These are phyloP conservation scores for Hylaeus anthracinus DNA, from an alignment of 1,140 invertebrate genomes.

Conservation along the genomic window DNA sequence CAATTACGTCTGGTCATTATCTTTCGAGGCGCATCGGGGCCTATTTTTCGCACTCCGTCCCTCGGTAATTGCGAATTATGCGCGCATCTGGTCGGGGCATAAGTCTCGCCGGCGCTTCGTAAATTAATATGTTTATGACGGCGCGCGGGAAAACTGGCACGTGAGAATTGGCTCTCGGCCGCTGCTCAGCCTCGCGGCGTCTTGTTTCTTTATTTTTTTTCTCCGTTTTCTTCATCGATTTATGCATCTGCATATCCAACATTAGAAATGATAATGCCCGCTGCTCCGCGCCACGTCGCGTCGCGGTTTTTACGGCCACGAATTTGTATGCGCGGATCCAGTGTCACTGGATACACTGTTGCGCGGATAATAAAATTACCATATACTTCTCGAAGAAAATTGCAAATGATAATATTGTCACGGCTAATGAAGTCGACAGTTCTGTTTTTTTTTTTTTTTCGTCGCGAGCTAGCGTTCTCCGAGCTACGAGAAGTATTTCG, in stretches of 20 bases:
- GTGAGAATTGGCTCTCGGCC: slow-evolving; percentile 49
- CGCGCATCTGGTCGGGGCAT: background rate
- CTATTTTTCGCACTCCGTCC: background rate
- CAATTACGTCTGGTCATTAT: slow-evolving; percentile 12
- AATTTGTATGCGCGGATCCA: slow-evolving; percentile 25
- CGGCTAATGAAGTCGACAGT: background rate
- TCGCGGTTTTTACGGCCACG: slow-evolving; percentile 17
- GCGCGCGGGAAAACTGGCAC: slow-evolving; percentile 32
- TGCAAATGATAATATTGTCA: slow-evolving; percentile 24
- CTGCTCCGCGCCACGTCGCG: background rate
- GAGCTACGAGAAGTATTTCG: too few relatives aligned
- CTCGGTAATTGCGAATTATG: background rate
- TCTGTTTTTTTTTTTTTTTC: background rate
- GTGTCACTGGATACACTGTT: slow-evolving; percentile 44
- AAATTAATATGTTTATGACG: slow-evolving; percentile 53
- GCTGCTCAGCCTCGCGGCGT: background rate
- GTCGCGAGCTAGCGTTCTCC: too few relatives aligned
- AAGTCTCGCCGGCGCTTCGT: slow-evolving; percentile 11
- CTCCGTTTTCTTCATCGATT: slow-evolving; percentile 18
- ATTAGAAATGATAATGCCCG: slow-evolving; percentile 56
- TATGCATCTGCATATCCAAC: slow-evolving; percentile 18
- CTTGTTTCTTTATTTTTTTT: slow-evolving; percentile 28
- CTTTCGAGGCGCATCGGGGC: background rate
- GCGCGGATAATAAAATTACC: slow-evolving; percentile 56
- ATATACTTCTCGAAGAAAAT: slow-evolving; percentile 24